Evolutionary conservation across 2,888 invertebrate genomes (phyloP).

Genomic region (Apodemia duryi): DNA sequence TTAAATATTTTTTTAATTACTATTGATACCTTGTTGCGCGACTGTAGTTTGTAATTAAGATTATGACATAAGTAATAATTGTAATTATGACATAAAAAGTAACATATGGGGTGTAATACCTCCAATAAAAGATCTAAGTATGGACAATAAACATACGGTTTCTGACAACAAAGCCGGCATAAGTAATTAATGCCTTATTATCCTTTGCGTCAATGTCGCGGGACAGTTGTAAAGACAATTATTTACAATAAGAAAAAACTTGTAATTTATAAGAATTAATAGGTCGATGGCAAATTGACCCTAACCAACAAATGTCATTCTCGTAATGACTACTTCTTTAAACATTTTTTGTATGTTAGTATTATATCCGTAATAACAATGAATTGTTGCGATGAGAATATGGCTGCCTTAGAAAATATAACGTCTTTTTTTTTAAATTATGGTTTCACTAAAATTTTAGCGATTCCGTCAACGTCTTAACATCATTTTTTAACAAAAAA

Average conservation of each 20-base stretch:
- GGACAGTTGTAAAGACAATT: constrained; percentile 40
- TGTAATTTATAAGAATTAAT: constrained; percentile 33
- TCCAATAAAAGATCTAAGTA: constrained; percentile 9
- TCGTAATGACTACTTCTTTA: constrained; percentile 5
- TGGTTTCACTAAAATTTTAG: no score
- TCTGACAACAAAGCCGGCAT: constrained; percentile 23
- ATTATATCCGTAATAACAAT: constrained; percentile 1
- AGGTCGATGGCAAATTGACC: constrained; percentile 29
- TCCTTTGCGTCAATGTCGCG: constrained; percentile 31
- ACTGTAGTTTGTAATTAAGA: neutral
- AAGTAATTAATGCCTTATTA: constrained; percentile 30
- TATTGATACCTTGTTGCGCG: neutral
- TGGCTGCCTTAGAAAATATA: no score
- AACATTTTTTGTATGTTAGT: neutral
- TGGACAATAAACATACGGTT: constrained; percentile 5
- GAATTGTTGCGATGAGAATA: no score
- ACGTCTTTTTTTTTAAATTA: no score
- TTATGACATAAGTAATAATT: neutral
- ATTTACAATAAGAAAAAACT: constrained; percentile 29
- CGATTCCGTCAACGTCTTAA: no score
- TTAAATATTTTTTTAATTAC: no score
- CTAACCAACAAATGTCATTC: constrained; percentile 29
- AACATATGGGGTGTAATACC: neutral
- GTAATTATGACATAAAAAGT: neutral
- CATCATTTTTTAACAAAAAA: no score